Conservation (phyloP, 2,113 vertebrate species). For the Litocranius walleri region DNA sequence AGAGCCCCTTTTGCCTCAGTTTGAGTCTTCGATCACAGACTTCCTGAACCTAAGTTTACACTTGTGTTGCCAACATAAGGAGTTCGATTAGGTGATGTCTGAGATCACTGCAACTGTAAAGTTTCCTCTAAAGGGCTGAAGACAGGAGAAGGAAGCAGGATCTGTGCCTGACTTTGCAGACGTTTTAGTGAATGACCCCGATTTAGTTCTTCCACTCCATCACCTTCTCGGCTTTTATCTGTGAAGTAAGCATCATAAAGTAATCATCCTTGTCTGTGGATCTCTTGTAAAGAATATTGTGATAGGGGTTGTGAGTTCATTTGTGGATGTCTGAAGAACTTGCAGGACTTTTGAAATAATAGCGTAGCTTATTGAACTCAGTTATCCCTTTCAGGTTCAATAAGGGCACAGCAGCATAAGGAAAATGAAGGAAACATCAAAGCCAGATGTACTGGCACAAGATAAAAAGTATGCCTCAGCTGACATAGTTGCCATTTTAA, state of each 20-base stretch:
- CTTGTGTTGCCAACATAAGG: neutral
- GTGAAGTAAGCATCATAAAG: neutral
- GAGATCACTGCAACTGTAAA: neutral
- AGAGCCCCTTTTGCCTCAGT: neutral
- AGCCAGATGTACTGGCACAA: slow-evolving; percentile 58
- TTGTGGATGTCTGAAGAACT: neutral
- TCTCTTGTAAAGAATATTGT: neutral
- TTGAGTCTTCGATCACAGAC: neutral
- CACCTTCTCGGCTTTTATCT: neutral
- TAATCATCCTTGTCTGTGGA: neutral
- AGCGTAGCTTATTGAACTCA: neutral
- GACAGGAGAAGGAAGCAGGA: neutral
- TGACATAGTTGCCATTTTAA: slow-evolving; percentile 67
- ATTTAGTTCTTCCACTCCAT: neutral
- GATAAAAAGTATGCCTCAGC: slow-evolving; percentile 54
- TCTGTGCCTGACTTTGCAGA: neutral
- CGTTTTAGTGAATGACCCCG: neutral
- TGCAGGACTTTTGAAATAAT: neutral
- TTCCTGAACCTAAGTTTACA: neutral
- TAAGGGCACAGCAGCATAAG: slow-evolving; percentile 7
- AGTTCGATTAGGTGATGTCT: neutral
- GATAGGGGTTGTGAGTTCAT: neutral
- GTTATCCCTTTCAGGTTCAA: slow-evolving; percentile 12
- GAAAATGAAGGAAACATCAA: slow-evolving; percentile 48
- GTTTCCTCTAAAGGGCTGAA: neutral